These are phyloP conservation scores for Rachycentron canadum DNA, from an alignment of 2,797 vertebrate species.

Conservation along the genomic window DNA sequence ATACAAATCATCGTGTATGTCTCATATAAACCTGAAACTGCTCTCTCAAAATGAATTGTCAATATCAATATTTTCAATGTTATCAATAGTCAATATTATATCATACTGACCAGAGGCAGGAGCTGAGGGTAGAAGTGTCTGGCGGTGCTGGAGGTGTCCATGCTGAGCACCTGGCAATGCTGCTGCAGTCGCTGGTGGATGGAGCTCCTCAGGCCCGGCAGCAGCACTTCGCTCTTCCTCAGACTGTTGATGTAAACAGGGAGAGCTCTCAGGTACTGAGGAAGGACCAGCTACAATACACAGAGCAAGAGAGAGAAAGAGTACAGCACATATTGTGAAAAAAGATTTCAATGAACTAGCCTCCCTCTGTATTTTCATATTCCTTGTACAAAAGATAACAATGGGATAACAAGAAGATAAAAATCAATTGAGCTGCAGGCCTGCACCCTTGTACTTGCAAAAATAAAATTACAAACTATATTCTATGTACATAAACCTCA, in stretches of 20 bases:
- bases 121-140: slow-evolving; percentile 85
- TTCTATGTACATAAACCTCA: slow-evolving; percentile 27
- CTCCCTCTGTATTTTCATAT: no score
- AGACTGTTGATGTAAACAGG: slow-evolving; percentile 87
- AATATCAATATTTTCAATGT: no score
- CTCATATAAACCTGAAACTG: no score
- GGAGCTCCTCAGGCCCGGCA: slow-evolving; percentile 84
- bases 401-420: no score
- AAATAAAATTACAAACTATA: rapidly evolving
- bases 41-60: no score
- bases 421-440: no score
- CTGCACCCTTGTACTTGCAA: neutral
- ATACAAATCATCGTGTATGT: neutral
- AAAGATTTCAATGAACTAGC: no score
- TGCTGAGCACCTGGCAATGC: slow-evolving; percentile 80
- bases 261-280: slow-evolving; percentile 83
- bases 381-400: no score
- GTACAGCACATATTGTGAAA: neutral
- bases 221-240: slow-evolving; percentile 87
- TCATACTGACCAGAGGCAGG: slow-evolving; percentile 80
- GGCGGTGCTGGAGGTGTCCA: slow-evolving; percentile 80
- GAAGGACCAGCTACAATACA: slow-evolving; percentile 82
- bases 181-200: slow-evolving; percentile 83
- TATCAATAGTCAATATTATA: no score
- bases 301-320: neutral